Evolutionary conservation across 2,888 invertebrate genomes (phyloP), one percentile per base, ranked within the genome.

Genomic region (Coelinius sp.): DNA sequence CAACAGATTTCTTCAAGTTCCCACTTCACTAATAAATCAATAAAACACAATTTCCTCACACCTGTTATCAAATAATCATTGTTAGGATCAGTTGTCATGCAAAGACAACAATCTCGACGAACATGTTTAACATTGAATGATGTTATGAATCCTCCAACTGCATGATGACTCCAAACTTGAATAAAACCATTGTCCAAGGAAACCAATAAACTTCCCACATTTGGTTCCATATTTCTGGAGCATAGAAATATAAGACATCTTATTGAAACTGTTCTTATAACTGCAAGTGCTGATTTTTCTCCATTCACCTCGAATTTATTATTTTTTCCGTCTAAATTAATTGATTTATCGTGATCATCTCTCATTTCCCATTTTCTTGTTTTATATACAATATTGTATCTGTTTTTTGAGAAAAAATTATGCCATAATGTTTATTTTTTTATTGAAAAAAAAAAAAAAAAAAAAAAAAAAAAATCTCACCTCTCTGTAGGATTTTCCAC

Each of bases 121-220:
- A 90, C 90, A 85, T 95, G 94, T 46, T 93, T 90, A 2, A 92
- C 93, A 49, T 89, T 90, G 87, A 95, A 96, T 25, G 93, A 90
- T 35, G 91, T 91, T 70, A 94, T 88, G 85, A 91, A 92, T 6
- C 94, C 94, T 10, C 94, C 94, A 10, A 90, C 91, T 44, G 92
- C 90, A 86, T 95, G 94, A 85, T 95, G 93, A 17, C 95, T 95
- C 94, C 95, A 96, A 22, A 93, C 90, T 88, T 96, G 94, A 74
- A 95, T 89, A 71, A 90, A 89, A 0, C 96, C 96, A 77, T 93
- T 94, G 82, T 94, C 94, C 75, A 95, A 87, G 0, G 94, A 90
- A 0, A 95, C 90, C 66, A 95, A 85, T 10, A 96, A 87, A 0
- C 93, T 92, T 8, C 94, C 95, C 44, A 90, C 88, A 5, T 88